Evolutionary conservation across 2,888 invertebrate genomes (phyloP).

Genomic region (Protodeltote pygarga): DNA sequence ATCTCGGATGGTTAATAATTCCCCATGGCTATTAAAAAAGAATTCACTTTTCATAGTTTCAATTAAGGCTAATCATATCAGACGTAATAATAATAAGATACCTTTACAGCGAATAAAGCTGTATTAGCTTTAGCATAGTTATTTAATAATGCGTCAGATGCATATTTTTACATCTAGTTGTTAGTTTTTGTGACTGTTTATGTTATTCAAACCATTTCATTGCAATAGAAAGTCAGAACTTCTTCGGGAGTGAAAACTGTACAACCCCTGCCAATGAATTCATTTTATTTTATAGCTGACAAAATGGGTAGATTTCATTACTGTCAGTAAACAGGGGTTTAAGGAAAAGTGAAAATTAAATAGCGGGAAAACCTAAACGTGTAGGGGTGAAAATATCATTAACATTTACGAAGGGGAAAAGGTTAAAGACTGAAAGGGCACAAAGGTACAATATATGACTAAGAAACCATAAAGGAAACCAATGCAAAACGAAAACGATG

Average conservation of each 20-base stretch:
- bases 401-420: constrained; percentile 52
- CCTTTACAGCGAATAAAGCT: too few relatives aligned
- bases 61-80: too few relatives aligned
- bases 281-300: constrained; percentile 18
- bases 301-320: constrained; percentile 15
- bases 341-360: constrained; percentile 31
- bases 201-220: too few relatives aligned
- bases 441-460: constrained; percentile 18
- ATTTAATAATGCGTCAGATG: too few relatives aligned
- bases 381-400: constrained; percentile 54
- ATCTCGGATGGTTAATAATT: too few relatives aligned
- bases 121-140: too few relatives aligned
- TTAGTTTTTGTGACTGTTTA: too few relatives aligned
- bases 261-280: background rate
- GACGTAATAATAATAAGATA: too few relatives aligned
- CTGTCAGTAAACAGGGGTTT: constrained; percentile 37
- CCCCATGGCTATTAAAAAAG: constrained; percentile 46
- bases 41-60: constrained; percentile 14
- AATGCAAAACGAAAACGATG: constrained; percentile 34
- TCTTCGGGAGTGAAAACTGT: constrained; percentile 4
- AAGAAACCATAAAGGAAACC: constrained; percentile 52
- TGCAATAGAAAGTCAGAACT: constrained; percentile 8
- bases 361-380: constrained; percentile 45
- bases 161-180: too few relatives aligned
- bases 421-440: constrained; percentile 46